These are phyloP conservation scores for Indri indri DNA, from an alignment of 2,113 vertebrate genomes.

Conservation along the genomic window DNA sequence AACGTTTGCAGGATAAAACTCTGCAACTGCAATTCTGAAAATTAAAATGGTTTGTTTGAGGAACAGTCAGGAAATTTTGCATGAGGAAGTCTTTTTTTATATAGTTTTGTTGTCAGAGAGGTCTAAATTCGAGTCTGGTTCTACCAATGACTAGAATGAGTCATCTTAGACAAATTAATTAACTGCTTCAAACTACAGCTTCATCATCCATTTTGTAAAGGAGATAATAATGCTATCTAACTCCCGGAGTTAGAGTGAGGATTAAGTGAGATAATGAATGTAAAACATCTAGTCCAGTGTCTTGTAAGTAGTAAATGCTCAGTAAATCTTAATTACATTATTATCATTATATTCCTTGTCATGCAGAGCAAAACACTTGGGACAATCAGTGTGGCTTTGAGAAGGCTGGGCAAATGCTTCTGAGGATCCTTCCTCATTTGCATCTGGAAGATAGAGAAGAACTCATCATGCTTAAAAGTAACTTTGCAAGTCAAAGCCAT, in stretches of 20 bases:
- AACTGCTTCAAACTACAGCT: conserved; percentile 54
- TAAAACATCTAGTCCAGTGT: conserved; percentile 73
- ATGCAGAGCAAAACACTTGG: neutral
- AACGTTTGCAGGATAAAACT: neutral
- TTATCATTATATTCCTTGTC: conserved; percentile 52
- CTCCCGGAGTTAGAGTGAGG: conserved; percentile 60
- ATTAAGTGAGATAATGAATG: conserved; percentile 72
- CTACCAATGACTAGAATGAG: neutral
- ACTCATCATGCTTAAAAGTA: neutral
- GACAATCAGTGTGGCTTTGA: neutral
- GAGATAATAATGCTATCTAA: conserved; percentile 53
- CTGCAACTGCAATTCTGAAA: neutral
- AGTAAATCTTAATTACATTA: conserved; percentile 74
- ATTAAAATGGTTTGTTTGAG: neutral
- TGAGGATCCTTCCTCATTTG: neutral
- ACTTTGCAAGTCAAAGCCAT: neutral
- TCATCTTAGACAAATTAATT: conserved; percentile 61
- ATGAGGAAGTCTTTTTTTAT: neutral
- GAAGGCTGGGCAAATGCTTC: neutral
- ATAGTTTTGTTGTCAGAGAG: neutral
- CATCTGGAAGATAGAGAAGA: neutral
- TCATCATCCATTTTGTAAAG: conserved; percentile 46
- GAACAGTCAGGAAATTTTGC: neutral
- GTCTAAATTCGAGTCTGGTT: neutral
- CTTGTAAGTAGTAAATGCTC: conserved; percentile 72